phyloP scores from a whole-genome alignment of 2,797 vertebrate genomes.

The Valencia hispanica region DNA sequence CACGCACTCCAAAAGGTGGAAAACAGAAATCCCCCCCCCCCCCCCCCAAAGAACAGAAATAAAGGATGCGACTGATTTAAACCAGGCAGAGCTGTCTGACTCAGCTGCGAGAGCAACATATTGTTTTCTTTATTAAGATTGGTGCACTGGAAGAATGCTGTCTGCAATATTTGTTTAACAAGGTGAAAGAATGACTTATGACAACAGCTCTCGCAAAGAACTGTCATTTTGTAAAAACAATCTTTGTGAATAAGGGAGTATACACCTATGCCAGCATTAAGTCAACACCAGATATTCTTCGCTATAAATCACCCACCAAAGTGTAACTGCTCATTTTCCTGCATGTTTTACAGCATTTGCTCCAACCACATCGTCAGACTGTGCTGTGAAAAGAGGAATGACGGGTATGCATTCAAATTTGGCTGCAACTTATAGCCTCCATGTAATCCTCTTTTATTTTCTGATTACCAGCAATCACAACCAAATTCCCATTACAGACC shows the following conservation, averaged over 20 bases:
- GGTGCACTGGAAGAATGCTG: conserved; percentile 17
- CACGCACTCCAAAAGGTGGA: conserved; percentile 46
- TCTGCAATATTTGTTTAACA: conserved; percentile 7
- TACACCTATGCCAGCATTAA: neutral
- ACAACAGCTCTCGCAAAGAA: conserved; percentile 20
- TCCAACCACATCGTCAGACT: neutral
- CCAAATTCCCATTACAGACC: neutral
- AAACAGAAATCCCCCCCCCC: conserved; percentile 26
- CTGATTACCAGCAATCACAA: neutral
- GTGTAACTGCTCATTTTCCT: conserved; percentile 5
- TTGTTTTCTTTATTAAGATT: conserved; percentile 34
- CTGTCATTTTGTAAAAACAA: conserved; percentile 21
- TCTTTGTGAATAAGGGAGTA: conserved; percentile 21
- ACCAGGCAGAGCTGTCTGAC: conserved; percentile 12
- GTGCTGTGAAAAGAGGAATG: conserved; percentile 2
- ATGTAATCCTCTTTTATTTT: neutral
- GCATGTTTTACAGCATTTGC: neutral
- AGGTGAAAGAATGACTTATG: conserved; percentile 1
- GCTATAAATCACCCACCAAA: conserved; percentile 28
- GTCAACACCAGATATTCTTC: conserved; percentile 5
- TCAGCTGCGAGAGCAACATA: conserved; percentile 16
- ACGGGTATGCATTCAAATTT: neutral
- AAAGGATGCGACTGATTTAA: conserved; percentile 15
- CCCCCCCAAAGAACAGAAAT: neutral
- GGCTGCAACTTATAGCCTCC: neutral